A percentile compares a stretch with the other conserved stretches of the same genome.
phyloP scores from a whole-genome alignment of 2,888 invertebrate genomes.

The Priocnemis perturbator region DNA sequence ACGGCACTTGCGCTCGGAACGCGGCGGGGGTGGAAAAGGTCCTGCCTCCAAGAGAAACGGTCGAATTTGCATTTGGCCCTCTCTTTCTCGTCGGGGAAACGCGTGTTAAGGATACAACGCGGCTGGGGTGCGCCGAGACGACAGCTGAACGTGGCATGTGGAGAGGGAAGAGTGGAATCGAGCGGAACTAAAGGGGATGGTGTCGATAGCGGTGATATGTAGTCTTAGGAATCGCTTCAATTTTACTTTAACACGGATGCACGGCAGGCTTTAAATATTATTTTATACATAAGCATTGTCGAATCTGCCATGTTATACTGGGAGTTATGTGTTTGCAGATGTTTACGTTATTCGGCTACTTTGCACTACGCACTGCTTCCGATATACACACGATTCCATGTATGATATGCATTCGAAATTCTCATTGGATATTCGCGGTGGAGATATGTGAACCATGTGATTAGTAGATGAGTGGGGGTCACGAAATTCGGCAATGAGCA shows the following conservation, averaged over 20 bases:
- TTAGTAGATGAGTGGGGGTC: too few relatives aligned
- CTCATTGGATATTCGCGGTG: too few relatives aligned
- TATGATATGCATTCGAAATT: not conserved
- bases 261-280: constrained; percentile 33
- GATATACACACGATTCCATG: too few relatives aligned
- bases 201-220: too few relatives aligned
- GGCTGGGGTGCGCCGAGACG: constrained; percentile 3
- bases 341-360: too few relatives aligned
- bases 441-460: too few relatives aligned
- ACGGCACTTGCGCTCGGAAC: constrained; percentile 18
- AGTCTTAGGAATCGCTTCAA: too few relatives aligned
- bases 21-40: constrained; percentile 1
- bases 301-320: too few relatives aligned
- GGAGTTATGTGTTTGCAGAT: too few relatives aligned
- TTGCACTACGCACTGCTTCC: too few relatives aligned
- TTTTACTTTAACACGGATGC: not conserved
- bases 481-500: too few relatives aligned
- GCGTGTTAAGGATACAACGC: constrained; percentile 29
- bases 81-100: constrained; percentile 32
- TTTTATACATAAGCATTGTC: too few relatives aligned
- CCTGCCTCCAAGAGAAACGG: constrained; percentile 29
- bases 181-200: constrained; percentile 37
- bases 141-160: constrained; percentile 14
- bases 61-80: constrained; percentile 49
- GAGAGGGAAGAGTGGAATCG: constrained; percentile 26